Percentiles rank a stretch among this genome's conserved stretches.
Conservation (phyloP, 2,113 vertebrate species). For the Indicator indicator region DNA sequence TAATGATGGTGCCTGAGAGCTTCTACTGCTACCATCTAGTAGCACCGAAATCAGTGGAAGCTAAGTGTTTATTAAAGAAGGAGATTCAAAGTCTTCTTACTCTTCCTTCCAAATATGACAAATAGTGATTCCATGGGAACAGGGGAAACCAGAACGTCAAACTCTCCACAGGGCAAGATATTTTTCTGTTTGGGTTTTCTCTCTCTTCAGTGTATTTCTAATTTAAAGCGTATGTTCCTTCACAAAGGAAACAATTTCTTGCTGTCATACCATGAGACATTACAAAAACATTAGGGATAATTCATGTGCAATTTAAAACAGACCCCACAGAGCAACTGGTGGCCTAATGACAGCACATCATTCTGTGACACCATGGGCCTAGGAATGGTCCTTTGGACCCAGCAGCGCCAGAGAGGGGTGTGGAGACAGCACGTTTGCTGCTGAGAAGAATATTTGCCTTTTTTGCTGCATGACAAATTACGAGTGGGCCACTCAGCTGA, state of each 20-base stretch:
- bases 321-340: background rate
- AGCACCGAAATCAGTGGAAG: background rate
- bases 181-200: background rate
- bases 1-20: background rate
- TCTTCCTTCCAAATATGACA: background rate
- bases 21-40: background rate
- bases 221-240: slow-evolving; percentile 4
- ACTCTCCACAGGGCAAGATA: background rate
- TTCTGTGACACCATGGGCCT: background rate
- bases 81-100: background rate
- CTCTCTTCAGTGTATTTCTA: background rate
- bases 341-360: background rate
- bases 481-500: background rate
- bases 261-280: background rate
- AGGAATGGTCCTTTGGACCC: background rate
- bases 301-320: slow-evolving; percentile 13
- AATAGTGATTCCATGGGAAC: background rate
- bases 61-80: background rate
- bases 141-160: background rate
- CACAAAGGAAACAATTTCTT: slow-evolving; percentile 14
- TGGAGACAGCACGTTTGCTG: background rate
- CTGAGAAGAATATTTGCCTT: background rate
- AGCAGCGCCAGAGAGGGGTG: background rate
- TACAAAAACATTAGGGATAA: slow-evolving; percentile 11
- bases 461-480: background rate